phyloP scores from a whole-genome alignment of 2,888 invertebrate genomes.

The Diplolepis rosae region DNA sequence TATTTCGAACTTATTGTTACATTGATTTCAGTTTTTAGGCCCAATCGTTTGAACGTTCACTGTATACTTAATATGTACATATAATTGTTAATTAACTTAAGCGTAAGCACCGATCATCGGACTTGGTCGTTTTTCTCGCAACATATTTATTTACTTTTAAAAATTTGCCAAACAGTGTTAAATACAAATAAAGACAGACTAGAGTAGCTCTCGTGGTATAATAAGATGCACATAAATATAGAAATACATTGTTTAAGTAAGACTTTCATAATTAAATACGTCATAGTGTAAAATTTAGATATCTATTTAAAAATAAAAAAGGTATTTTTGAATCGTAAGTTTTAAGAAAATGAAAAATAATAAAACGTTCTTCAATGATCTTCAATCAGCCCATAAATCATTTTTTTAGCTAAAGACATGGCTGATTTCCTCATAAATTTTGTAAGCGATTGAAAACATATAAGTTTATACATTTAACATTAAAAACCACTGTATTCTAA shows the following conservation, averaged over 20 bases:
- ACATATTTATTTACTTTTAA: conserved; percentile 7
- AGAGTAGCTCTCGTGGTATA: neutral
- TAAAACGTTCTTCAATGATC: neutral
- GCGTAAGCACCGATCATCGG: neutral
- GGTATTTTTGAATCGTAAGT: neutral
- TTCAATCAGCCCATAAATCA: too few species aligned
- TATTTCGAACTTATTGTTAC: neutral
- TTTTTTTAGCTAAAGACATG: too few species aligned
- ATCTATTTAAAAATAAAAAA: conserved; percentile 6
- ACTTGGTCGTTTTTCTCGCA: neutral
- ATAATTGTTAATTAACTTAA: neutral
- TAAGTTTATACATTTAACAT: neutral
- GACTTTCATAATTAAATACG: neutral
- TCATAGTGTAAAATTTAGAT: neutral
- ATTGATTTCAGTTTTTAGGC: too few species aligned
- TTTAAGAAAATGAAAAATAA: neutral
- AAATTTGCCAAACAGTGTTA: neutral
- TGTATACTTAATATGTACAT: conserved; percentile 13
- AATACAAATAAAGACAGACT: neutral
- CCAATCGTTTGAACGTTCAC: too few species aligned
- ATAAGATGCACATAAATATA: too few species aligned
- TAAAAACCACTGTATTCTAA: neutral
- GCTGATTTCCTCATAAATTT: neutral
- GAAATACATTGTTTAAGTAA: too few species aligned
- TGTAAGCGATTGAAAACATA: neutral